A percentile compares a stretch with the other conserved stretches of the same genome.
phyloP scores from a whole-genome alignment of 1,140 invertebrate genomes.

The Macrobrachium rosenbergii region DNA sequence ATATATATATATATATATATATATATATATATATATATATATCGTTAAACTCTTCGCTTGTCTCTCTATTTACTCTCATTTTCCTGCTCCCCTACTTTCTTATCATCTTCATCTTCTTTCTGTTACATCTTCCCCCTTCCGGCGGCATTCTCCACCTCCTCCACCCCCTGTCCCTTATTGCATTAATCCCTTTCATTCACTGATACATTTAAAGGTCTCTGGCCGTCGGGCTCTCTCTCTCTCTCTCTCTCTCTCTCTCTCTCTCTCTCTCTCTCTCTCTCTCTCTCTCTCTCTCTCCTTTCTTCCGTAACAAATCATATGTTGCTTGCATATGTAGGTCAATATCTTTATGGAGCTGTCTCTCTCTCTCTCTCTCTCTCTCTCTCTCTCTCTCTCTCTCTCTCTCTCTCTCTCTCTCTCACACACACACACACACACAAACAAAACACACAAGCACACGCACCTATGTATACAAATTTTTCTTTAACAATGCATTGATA shows the following conservation, averaged over 20 bases:
- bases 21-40: too few relatives aligned
- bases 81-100: not conserved
- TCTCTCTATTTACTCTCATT: not conserved
- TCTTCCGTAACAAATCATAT: not conserved
- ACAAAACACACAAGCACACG: conserved; percentile 3
- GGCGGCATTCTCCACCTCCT: not conserved
- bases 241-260: too few relatives aligned
- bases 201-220: not conserved
- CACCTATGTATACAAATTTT: not conserved
- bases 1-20: too few relatives aligned
- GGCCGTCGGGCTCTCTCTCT: too few relatives aligned
- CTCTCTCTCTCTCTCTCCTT: conserved; percentile 10
- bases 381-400: not conserved
- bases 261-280: conserved; percentile 29
- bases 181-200: not conserved
- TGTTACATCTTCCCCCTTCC: not conserved
- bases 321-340: not conserved
- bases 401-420: not conserved
- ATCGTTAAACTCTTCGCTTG: not conserved
- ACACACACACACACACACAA: not conserved
- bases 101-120: not conserved
- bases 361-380: not conserved
- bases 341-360: not conserved
- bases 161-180: not conserved
- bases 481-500: not conserved